These are phyloP conservation scores for Cantharis nigra DNA, from an alignment of 2,888 invertebrate genomes.

Conservation along the genomic window DNA sequence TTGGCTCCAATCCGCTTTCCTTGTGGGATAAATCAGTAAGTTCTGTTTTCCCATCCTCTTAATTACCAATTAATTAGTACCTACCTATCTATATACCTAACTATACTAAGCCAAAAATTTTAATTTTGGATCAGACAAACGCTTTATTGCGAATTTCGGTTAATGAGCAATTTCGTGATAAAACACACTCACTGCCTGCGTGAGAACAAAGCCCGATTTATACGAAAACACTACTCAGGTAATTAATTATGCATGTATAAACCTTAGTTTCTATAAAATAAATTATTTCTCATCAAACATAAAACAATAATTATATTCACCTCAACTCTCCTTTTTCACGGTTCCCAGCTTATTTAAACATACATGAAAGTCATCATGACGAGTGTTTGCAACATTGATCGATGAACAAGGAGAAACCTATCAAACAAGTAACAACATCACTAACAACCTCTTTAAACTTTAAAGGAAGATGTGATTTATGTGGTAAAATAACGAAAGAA, in stretches of 20 bases:
- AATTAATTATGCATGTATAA: neutral
- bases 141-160: neutral
- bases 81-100: neutral
- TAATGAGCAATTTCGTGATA: neutral
- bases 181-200: neutral
- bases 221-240: neutral
- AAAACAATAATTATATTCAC: neutral
- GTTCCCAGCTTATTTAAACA: neutral
- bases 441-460: neutral
- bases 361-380: conserved; percentile 2
- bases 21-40: conserved; percentile 68
- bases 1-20: conserved; percentile 68
- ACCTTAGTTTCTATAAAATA: neutral
- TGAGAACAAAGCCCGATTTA: neutral
- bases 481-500: neutral
- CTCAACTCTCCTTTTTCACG: neutral
- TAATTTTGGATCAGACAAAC: neutral
- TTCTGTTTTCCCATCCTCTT: conserved; percentile 5
- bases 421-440: neutral
- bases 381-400: conserved; percentile 1
- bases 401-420: conserved; percentile 3
- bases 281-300: neutral
- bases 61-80: neutral
- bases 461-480: neutral
- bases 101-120: neutral